Percentiles rank a stretch among this genome's conserved stretches.
These are phyloP conservation scores for Drosophila ohnishii DNA, from an alignment of 1,140 invertebrate species.

Conservation along the genomic window DNA sequence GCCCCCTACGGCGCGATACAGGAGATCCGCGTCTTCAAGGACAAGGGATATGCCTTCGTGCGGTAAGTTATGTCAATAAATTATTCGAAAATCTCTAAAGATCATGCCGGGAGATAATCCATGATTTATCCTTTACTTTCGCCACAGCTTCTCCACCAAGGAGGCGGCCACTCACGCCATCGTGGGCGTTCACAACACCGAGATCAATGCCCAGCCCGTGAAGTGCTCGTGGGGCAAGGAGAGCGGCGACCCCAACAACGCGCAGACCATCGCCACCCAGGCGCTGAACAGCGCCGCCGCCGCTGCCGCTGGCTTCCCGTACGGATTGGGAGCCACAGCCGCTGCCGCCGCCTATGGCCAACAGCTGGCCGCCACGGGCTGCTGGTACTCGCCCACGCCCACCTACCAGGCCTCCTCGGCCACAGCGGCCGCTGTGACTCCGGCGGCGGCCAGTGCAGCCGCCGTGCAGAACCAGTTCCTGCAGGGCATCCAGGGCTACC, in stretches of 20 bases:
- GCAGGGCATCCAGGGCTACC: conserved; percentile 91
- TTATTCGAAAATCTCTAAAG: too few relatives aligned
- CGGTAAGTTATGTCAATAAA: conserved; percentile 86
- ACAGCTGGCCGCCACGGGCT: conserved; percentile 84
- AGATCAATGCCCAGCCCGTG: conserved; percentile 98
- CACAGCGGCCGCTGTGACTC: conserved; percentile 84
- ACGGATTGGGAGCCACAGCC: conserved; percentile 76
- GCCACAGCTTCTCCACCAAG: conserved; percentile 95
- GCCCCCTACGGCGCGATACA: conserved; percentile 96
- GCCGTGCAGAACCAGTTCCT: conserved; percentile 87
- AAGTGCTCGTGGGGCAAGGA: conserved; percentile 99
- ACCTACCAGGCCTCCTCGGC: conserved; percentile 85
- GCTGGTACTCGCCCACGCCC: conserved; percentile 89
- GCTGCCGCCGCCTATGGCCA: conserved; percentile 82
- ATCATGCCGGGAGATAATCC: neutral
- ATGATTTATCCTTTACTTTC: neutral
- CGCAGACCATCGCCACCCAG: conserved; percentile 87
- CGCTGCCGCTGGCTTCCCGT: conserved; percentile 78
- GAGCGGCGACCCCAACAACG: conserved; percentile 94
- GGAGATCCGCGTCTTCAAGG: conserved; percentile 99
- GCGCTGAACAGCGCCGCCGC: conserved; percentile 78
- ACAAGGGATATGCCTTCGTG: conserved; percentile 99
- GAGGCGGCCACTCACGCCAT: conserved; percentile 99
- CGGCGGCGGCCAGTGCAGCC: conserved; percentile 88
- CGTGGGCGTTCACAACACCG: conserved; percentile 97